Conservation (phyloP, 1,140 invertebrate genomes). For the Heliconius nattereri region DNA sequence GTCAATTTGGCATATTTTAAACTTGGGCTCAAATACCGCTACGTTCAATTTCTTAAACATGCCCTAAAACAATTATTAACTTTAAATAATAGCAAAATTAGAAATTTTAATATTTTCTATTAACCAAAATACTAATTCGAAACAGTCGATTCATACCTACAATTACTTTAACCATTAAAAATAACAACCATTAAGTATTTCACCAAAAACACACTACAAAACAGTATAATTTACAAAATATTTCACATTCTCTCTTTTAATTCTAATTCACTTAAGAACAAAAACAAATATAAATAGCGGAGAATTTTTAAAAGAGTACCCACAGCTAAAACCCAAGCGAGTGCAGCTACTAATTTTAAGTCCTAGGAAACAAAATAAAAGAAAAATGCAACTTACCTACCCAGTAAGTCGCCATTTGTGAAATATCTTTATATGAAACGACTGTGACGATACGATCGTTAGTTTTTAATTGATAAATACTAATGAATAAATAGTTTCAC, state of each 20-base stretch:
- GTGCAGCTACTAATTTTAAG: constrained; percentile 41
- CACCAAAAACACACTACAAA: not conserved
- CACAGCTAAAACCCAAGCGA: constrained; percentile 22
- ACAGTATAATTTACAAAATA: not conserved
- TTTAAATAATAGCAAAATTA: no score
- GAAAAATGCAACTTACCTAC: not conserved
- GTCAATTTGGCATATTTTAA: no score
- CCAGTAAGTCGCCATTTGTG: constrained; percentile 30
- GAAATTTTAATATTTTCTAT: no score
- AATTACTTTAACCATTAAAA: no score
- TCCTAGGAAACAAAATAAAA: constrained; percentile 34
- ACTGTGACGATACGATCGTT: constrained; percentile 32
- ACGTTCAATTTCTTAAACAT: no score
- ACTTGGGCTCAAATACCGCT: no score
- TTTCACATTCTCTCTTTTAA: constrained; percentile 11
- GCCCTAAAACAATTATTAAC: no score
- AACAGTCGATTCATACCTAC: no score
- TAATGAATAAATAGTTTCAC: no score
- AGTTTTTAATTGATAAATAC: not conserved
- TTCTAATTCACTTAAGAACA: constrained; percentile 15
- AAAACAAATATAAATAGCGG: constrained; percentile 22
- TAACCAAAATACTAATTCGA: no score
- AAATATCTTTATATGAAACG: constrained; percentile 20
- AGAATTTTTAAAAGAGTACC: constrained; percentile 30
- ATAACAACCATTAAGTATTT: no score